phyloP scores from a whole-genome alignment of 2,888 invertebrate species.

The Erynnis tages region DNA sequence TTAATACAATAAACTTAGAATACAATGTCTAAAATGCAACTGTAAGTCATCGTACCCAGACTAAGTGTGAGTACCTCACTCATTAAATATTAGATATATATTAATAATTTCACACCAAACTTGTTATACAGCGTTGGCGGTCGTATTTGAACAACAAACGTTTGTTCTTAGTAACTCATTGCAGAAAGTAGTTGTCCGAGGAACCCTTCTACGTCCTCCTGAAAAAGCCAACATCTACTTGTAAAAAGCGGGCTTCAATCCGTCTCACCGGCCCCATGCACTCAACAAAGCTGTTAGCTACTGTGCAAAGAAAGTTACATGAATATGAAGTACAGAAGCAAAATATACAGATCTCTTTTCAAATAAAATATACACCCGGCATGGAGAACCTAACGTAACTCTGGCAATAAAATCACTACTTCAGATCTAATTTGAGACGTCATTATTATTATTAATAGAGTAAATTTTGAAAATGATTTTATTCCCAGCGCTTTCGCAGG shows the following conservation, averaged over 20 bases:
- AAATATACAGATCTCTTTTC: conserved; percentile 79
- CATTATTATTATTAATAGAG: neutral
- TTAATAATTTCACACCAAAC: conserved; percentile 47
- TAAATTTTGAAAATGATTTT: conserved; percentile 19
- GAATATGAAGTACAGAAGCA: conserved; percentile 62
- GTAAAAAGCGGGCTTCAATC: conserved; percentile 51
- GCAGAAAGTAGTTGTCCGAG: conserved; percentile 85
- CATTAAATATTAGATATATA: conserved; percentile 12
- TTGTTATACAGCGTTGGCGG: conserved; percentile 48
- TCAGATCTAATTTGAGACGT: conserved; percentile 21
- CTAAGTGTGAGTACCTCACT: conserved; percentile 28
- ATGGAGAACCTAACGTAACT: conserved; percentile 43
- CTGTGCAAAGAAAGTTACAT: conserved; percentile 67
- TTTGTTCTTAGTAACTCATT: conserved; percentile 80
- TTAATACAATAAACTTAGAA: conserved; percentile 35
- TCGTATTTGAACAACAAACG: conserved; percentile 57
- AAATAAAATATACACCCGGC: conserved; percentile 55
- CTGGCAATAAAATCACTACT: conserved; percentile 39
- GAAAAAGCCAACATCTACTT: conserved; percentile 78
- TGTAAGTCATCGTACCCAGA: conserved; percentile 39
- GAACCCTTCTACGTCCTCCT: conserved; percentile 85
- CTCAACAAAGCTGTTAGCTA: conserved; percentile 66
- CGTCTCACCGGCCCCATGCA: conserved; percentile 60
- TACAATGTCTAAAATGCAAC: conserved; percentile 40
- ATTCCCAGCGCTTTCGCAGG: conserved; percentile 21